Conservation (phyloP, 2,113 vertebrate genomes). For the Poeciliopsis turrubarensis region DNA sequence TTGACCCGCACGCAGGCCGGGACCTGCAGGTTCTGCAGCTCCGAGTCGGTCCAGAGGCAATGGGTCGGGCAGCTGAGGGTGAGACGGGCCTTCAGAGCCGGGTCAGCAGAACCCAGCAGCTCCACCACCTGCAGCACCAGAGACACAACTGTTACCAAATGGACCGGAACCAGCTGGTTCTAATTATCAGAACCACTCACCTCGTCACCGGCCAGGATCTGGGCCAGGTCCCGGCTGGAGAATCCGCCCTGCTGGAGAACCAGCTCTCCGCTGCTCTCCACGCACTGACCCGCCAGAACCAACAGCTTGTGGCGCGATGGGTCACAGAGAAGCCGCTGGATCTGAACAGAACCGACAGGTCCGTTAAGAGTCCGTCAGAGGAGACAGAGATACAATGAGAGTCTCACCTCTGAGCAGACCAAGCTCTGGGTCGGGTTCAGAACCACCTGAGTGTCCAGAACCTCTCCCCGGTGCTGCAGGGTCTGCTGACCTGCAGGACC, state of each 20-base stretch:
- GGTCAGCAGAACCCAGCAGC: slow-evolving; percentile 74
- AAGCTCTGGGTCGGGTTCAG: slow-evolving; percentile 88
- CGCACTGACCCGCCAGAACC: slow-evolving; percentile 87
- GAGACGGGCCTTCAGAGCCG: slow-evolving; percentile 75
- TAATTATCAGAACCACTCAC: slow-evolving; percentile 58
- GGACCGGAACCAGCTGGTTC: not conserved
- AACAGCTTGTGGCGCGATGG: slow-evolving; percentile 88
- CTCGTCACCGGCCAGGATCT: slow-evolving; percentile 88
- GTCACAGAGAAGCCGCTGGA: slow-evolving; percentile 86
- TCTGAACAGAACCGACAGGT: slow-evolving; percentile 66
- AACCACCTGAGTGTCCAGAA: slow-evolving; percentile 88
- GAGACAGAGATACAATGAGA: too few species aligned
- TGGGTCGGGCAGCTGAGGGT: slow-evolving; percentile 86
- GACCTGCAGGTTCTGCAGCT: slow-evolving; percentile 79
- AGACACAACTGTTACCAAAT: too few species aligned
- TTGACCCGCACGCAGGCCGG: slow-evolving; percentile 85
- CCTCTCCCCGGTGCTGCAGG: slow-evolving; percentile 87
- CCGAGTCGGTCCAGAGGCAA: slow-evolving; percentile 83
- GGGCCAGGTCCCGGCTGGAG: slow-evolving; percentile 84
- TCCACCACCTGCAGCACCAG: slow-evolving; percentile 80
- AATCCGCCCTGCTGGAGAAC: slow-evolving; percentile 89
- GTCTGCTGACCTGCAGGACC: slow-evolving; percentile 86
- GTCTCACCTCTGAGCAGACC: slow-evolving; percentile 88
- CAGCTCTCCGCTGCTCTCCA: slow-evolving; percentile 88
- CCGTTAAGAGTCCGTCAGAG: not conserved